phyloP scores from a whole-genome alignment of 92 coral and sea anemone species.

The Epizoanthus stellaris region DNA sequence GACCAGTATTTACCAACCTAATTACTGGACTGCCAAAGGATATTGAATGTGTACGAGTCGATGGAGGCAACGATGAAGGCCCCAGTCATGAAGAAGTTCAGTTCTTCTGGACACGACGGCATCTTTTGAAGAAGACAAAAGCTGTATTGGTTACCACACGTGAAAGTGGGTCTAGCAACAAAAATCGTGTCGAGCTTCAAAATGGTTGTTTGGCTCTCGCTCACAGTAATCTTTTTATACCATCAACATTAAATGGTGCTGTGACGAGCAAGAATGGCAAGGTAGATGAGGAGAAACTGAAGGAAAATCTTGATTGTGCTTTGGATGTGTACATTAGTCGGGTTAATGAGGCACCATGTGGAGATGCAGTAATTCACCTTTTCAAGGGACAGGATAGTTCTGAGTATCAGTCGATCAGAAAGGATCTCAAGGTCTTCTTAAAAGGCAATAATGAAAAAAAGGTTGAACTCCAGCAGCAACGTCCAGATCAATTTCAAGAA shows the following conservation, averaged over 20 bases:
- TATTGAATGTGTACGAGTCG: constrained; percentile 34
- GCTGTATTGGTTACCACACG: constrained; percentile 5
- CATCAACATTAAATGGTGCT: constrained; percentile 30
- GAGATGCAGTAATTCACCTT: constrained; percentile 35
- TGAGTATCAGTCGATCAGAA: constrained; percentile 9
- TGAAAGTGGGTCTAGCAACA: constrained; percentile 30
- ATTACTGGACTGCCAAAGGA: not conserved
- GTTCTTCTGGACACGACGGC: constrained; percentile 41
- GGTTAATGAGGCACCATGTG: constrained; percentile 47
- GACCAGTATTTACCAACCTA: constrained; percentile 33
- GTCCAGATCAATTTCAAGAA: not conserved
- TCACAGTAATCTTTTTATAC: constrained; percentile 34
- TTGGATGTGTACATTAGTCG: constrained; percentile 42
- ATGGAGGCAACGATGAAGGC: constrained; percentile 43
- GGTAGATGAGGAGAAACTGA: constrained; percentile 34
- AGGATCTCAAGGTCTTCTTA: constrained; percentile 19
- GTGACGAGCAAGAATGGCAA: constrained; percentile 20
- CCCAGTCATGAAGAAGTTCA: constrained; percentile 40
- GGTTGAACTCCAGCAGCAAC: not conserved
- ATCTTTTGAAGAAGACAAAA: not conserved
- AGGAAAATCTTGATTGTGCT: constrained; percentile 40
- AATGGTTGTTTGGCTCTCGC: constrained; percentile 45
- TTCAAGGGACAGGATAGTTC: constrained; percentile 40
- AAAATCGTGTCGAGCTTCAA: constrained; percentile 44
- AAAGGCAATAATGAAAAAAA: not conserved